These are phyloP conservation scores for Nettapus auritus DNA, from an alignment of 2,113 vertebrate genomes.

Conservation along the genomic window DNA sequence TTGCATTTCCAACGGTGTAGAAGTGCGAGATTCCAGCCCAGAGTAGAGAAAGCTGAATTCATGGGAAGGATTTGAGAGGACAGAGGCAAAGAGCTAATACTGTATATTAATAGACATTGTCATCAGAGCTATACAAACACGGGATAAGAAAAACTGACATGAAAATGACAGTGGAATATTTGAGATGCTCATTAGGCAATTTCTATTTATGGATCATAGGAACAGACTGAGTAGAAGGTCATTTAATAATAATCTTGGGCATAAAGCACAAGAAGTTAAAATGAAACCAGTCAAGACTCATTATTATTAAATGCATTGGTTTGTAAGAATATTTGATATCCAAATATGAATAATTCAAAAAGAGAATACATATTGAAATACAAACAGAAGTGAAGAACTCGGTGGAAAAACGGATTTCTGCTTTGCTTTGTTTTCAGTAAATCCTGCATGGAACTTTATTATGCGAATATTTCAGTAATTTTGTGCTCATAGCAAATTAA, in stretches of 20 bases:
- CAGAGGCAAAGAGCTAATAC: background rate
- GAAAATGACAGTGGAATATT: background rate
- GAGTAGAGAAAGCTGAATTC: background rate
- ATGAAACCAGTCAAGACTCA: conserved; percentile 2
- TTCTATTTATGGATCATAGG: conserved; percentile 13
- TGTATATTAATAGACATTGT: background rate
- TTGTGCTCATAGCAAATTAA: conserved; percentile 2
- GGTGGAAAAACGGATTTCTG: background rate
- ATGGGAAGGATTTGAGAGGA: background rate
- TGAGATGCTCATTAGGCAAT: conserved; percentile 6
- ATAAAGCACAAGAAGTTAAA: conserved; percentile 1
- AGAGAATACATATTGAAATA: background rate
- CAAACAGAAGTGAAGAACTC: background rate
- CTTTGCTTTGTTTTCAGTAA: conserved; percentile 5
- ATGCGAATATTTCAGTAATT: background rate
- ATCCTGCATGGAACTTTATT: background rate
- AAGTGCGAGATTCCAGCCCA: background rate
- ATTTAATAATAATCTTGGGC: background rate
- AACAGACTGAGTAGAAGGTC: background rate
- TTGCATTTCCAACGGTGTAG: background rate
- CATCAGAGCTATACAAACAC: background rate
- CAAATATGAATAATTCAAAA: conserved; percentile 21
- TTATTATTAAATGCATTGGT: background rate
- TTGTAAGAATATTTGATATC: conserved; percentile 14
- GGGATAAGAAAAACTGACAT: background rate